Evolutionary conservation across 2,113 vertebrate genomes (phyloP).

Genomic region (Calyptomena viridis): DNA sequence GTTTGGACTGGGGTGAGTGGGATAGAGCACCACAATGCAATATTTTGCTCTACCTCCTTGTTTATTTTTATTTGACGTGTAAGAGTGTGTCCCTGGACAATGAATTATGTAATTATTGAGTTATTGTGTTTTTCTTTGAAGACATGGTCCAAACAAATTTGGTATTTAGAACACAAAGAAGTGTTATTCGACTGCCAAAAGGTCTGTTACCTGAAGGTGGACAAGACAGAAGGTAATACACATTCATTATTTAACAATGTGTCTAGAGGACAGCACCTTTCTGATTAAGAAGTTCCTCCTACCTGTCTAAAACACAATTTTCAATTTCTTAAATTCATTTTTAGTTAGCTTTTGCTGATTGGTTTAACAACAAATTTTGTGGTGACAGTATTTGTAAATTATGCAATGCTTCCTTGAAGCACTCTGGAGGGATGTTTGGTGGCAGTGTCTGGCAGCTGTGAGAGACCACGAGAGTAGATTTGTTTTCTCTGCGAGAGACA

Average conservation of each 20-base stretch:
- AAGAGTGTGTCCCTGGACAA: neutral
- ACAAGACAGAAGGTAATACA: constrained; percentile 67
- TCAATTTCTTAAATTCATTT: neutral
- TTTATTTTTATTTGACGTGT: neutral
- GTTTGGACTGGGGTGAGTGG: neutral
- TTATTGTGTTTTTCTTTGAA: constrained; percentile 47
- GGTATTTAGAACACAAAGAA: constrained; percentile 67
- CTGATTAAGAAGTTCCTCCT: neutral
- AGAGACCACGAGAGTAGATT: neutral
- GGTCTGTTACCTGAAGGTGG: constrained; percentile 58
- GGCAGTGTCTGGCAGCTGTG: neutral
- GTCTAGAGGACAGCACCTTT: neutral
- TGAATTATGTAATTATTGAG: neutral
- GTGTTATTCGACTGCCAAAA: constrained; percentile 73
- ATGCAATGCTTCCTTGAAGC: neutral
- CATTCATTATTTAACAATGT: neutral
- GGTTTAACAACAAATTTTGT: neutral
- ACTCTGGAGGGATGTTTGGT: neutral
- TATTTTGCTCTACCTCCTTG: neutral
- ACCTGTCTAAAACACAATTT: neutral
- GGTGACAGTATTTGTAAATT: neutral
- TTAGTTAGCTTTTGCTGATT: neutral
- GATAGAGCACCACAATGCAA: neutral
- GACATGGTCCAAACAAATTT: constrained; percentile 83
- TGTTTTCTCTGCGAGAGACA: neutral